A percentile compares a stretch with the other conserved stretches of the same genome.
These are phyloP conservation scores for Danaus chrysippus DNA, from an alignment of 2,888 invertebrate genomes.

Conservation along the genomic window DNA sequence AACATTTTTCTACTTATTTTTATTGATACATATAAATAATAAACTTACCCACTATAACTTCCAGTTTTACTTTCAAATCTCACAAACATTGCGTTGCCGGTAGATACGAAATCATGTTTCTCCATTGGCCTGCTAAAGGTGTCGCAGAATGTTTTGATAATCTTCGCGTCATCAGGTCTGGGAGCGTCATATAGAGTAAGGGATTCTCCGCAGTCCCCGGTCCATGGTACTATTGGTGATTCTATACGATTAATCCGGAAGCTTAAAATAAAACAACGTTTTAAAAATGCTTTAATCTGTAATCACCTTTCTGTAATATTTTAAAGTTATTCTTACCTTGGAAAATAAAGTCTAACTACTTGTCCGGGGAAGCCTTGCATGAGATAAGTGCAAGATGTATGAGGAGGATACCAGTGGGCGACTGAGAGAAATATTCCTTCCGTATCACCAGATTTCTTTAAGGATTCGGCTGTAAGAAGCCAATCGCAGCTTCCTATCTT, in stretches of 20 bases:
- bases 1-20: no score
- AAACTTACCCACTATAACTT: slow-evolving; percentile 88
- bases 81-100: slow-evolving; percentile 91
- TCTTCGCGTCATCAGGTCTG: slow-evolving; percentile 92
- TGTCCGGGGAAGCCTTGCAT: slow-evolving; percentile 92
- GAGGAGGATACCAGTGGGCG: slow-evolving; percentile 96
- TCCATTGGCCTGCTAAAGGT: slow-evolving; percentile 96
- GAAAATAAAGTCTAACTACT: slow-evolving; percentile 93
- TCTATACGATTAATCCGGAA: slow-evolving; percentile 94
- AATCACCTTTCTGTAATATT: not conserved
- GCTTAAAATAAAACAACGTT: slow-evolving; percentile 58
- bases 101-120: slow-evolving; percentile 94
- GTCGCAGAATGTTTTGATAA: slow-evolving; percentile 96
- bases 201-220: slow-evolving; percentile 94
- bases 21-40: not conserved
- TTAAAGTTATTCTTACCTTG: slow-evolving; percentile 80
- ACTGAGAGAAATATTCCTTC: slow-evolving; percentile 95
- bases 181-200: slow-evolving; percentile 93
- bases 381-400: slow-evolving; percentile 94
- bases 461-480: slow-evolving; percentile 89
- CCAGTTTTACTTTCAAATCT: slow-evolving; percentile 95
- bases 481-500: slow-evolving; percentile 93
- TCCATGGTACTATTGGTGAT: slow-evolving; percentile 91
- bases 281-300: not conserved
- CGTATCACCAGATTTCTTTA: slow-evolving; percentile 87